A percentile compares a stretch with the other conserved stretches of the same genome.
Evolutionary conservation across 2,113 vertebrate genomes (phyloP).

Genomic region (Triplophysa tibetana): DNA sequence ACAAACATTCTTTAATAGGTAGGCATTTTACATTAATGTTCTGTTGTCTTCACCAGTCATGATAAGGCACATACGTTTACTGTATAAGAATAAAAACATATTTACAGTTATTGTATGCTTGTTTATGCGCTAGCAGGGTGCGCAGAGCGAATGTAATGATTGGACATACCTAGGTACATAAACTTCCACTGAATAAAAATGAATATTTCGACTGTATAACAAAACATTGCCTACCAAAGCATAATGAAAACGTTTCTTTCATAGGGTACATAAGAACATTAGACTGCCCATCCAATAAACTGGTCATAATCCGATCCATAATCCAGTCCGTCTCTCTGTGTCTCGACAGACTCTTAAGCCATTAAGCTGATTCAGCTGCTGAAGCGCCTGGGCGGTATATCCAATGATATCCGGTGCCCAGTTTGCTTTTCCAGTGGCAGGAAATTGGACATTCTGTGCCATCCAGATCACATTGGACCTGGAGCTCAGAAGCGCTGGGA

Average conservation of each 20-base stretch:
- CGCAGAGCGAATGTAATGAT: too few species aligned
- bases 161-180: too few species aligned
- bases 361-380: conserved; percentile 18
- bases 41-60: too few species aligned
- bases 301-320: conserved; percentile 6
- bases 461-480: conserved; percentile 29
- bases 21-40: too few species aligned
- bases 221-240: too few species aligned
- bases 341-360: conserved; percentile 24
- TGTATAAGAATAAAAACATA: too few species aligned
- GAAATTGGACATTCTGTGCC: conserved; percentile 12
- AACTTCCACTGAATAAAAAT: too few species aligned
- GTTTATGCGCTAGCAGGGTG: too few species aligned
- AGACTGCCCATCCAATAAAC: not conserved
- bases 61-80: too few species aligned
- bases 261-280: not conserved
- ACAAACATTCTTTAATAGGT: too few species aligned
- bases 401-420: not conserved
- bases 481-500: conserved; percentile 2
- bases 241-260: not conserved
- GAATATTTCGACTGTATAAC: too few species aligned
- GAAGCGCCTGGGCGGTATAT: conserved; percentile 9
- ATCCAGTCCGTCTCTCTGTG: not conserved
- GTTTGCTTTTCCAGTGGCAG: conserved; percentile 8
- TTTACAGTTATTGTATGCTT: too few species aligned